Evolutionary conservation across 2,797 vertebrate genomes (phyloP).

Genomic region (Chromis chromis): DNA sequence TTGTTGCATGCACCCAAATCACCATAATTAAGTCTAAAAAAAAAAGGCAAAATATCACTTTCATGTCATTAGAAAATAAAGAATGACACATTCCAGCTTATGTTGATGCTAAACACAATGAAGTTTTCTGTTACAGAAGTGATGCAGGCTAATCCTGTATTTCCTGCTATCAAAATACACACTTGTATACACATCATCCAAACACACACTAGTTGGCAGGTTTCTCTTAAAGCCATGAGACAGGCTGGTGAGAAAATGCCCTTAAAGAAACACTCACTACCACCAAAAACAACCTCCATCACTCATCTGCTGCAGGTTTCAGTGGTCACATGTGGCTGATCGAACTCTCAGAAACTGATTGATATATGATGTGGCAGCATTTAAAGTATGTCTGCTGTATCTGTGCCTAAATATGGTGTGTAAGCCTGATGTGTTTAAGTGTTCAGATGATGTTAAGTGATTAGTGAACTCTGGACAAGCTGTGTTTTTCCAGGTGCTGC

Average conservation of each 20-base stretch:
- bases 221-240: background rate
- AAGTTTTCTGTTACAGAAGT: background rate
- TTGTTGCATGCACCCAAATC: background rate
- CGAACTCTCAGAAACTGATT: background rate
- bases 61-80: background rate
- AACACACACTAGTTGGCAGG: background rate
- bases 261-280: conserved; percentile 20
- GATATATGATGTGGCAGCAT: background rate
- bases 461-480: conserved; percentile 35
- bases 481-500: conserved; percentile 41
- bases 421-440: background rate
- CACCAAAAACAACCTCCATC: conserved; percentile 19
- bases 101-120: background rate
- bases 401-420: background rate
- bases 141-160: conserved; percentile 8
- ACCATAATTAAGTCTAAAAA: background rate
- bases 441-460: conserved; percentile 23
- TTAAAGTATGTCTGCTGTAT: background rate
- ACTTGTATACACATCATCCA: conserved; percentile 3
- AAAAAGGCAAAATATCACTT: background rate
- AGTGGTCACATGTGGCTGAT: background rate
- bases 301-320: conserved; percentile 33
- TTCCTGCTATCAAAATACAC: conserved; percentile 15
- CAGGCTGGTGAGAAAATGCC: background rate
- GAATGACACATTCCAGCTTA: background rate